Evolutionary conservation across 2,113 vertebrate species (phyloP), one percentile per base, ranked within the genome.

Genomic region (Progne subis): DNA sequence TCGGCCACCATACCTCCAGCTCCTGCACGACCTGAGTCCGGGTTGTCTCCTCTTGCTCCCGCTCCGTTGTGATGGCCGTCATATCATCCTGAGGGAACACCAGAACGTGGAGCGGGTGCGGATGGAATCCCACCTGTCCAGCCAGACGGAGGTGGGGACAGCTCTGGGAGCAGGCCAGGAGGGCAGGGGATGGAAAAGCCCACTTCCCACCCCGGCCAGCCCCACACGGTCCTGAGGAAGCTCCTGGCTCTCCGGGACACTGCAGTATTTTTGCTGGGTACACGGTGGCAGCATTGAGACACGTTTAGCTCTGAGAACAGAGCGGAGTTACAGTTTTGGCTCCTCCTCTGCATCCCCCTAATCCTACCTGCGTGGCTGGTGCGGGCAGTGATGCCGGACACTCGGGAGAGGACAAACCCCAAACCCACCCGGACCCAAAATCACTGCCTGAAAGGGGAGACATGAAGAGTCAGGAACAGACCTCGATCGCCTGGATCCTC

Each of bases 401-500:
- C 20, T 2, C 0, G 5, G 24, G 28, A 81, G 9, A 67, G 23
- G 29, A 68, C 52, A 80, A 80, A 87, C 41, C 12, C 53, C 49
- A 53, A 87, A 44, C 12, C 53, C 49, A 53, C 16, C 49, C 71
- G 13, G 59, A 24, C 28, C 43, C 34, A 11, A 83, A 88, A 70
- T 14, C 18, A 3, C 24, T 12, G 1, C 13, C 18, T 37, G 46
- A 47, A 75, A 90, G 28, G 24, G 43, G 52, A 46, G 20, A 56
- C 11, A 2, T 0, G 11, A 43, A 71, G 31, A 29, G 25, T 29
- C n/a, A 23, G 9, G 37, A 18, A 49, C 92, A 15, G 2, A 98
- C 98, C 98, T 98, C 93, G 41, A 98, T 82, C 14, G 32, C 76
- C 74, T 94, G 59, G 2, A 95, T 97, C 78, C 28, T 97, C 82